Base-by-base conservation (phyloP, 2,113 vertebrate genomes). In the Nerophis ophidion region DNA sequence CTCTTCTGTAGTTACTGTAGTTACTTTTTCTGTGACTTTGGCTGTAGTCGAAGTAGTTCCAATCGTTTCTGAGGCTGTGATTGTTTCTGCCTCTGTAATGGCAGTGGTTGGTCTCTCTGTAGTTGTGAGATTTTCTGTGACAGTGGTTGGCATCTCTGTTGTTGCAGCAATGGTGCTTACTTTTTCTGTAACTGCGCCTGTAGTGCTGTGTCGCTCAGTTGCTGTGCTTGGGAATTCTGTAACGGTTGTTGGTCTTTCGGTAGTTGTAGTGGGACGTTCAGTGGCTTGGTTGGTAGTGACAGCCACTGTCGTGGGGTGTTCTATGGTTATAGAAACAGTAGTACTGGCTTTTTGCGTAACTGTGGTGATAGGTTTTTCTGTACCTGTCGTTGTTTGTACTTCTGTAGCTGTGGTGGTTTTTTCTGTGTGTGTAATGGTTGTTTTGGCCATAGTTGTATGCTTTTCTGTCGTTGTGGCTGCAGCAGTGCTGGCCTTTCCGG, bases 381-480 rank as follows among this genome's bases (percentile, higher is more conserved):
- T 36, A 5, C 13, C 34, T 4, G 40, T 53, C 2, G 26, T 26
- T 26, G 26, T 26, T 26, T 2, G 26, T 26, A 2, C 26, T 26
- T 26, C 26, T 26, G 26, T 26, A 26, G 3, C 4, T 26, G 1
- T 65, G 13, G 1, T 65, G 13, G 55, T 7, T 9, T 17, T 6
- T 48, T 55, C 53, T 33, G 68, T 69, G 7, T 33, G 16, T 48
- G 53, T 2, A 19, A 36, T 48, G 2, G 48, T 48, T 16, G 58
- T 60, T 15, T 38, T 42, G 55, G 8, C 15, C 14, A 1, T 45
- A 14, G 35, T 48, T 5, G 42, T 57, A n/a, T n/a, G 55, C 9
- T 40, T 8, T 69, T 52, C 60, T 26, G 65, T 63, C 3, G 48
- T 45, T 47, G 60, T 47, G 4, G 40, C n/a, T 53, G 10, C 16